These are phyloP conservation scores for Microplitis demolitor DNA, from an alignment of 1,140 invertebrate species.

Conservation along the genomic window DNA sequence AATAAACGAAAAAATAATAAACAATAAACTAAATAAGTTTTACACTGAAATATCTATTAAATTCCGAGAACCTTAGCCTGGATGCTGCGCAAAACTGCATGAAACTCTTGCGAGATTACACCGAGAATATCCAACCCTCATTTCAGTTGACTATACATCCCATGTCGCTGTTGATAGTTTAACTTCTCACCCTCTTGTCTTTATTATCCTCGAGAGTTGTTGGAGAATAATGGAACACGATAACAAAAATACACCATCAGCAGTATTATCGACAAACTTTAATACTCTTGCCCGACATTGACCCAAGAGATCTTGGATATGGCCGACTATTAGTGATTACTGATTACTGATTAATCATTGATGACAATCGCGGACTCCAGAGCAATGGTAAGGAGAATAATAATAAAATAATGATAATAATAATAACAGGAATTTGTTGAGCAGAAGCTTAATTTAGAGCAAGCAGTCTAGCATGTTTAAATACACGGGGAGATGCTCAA, in stretches of 20 bases:
- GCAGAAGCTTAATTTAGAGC: too few relatives aligned
- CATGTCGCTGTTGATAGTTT: neutral
- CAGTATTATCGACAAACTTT: too few relatives aligned
- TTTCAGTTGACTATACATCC: neutral
- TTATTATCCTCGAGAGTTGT: neutral
- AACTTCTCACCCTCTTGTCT: constrained; percentile 1
- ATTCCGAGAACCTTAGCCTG: neutral
- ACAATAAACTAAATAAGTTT: neutral
- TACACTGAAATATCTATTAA: neutral
- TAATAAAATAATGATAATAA: too few relatives aligned
- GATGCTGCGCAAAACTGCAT: neutral
- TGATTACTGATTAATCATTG: too few relatives aligned
- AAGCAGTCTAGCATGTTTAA: too few relatives aligned
- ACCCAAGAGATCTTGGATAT: too few relatives aligned
- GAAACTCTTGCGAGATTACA: neutral
- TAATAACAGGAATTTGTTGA: too few relatives aligned
- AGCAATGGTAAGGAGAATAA: too few relatives aligned
- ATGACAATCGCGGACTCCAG: too few relatives aligned
- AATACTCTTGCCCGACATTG: too few relatives aligned
- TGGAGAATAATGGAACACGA: neutral
- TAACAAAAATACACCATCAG: neutral
- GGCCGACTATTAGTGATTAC: too few relatives aligned
- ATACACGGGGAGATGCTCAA: too few relatives aligned
- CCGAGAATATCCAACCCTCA: neutral
- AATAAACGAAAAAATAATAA: neutral